phyloP scores from a whole-genome alignment of 2,113 vertebrate genomes.

The Embiotoca jacksoni region DNA sequence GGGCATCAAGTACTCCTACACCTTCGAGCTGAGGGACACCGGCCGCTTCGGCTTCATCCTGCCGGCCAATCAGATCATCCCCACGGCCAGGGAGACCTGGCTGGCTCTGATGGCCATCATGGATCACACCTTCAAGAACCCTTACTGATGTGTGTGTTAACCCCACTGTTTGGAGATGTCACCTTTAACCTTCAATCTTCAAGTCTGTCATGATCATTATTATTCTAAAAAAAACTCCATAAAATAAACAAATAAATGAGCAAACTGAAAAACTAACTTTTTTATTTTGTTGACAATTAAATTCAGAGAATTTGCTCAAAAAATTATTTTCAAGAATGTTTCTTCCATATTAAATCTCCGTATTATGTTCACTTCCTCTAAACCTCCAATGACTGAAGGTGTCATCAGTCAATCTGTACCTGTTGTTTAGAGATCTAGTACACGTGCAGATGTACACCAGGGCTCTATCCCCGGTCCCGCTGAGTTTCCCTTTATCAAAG shows the following conservation, averaged over 20 bases:
- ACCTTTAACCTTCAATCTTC: neutral
- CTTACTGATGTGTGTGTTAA: slow-evolving; percentile 77
- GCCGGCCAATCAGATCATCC: slow-evolving; percentile 92
- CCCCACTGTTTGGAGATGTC: neutral
- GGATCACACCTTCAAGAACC: slow-evolving; percentile 83
- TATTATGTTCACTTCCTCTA: neutral
- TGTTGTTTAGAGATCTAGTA: neutral
- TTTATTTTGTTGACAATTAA: neutral
- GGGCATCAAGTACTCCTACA: slow-evolving; percentile 95
- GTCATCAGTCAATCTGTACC: neutral
- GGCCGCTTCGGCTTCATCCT: slow-evolving; percentile 92
- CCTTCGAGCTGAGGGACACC: slow-evolving; percentile 94
- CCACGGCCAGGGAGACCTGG: slow-evolving; percentile 93
- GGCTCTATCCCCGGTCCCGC: too few species aligned
- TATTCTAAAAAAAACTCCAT: neutral
- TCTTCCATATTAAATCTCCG: too few species aligned
- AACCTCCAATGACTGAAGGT: too few species aligned
- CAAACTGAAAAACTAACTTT: neutral
- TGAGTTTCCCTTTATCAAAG: too few species aligned
- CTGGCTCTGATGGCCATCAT: slow-evolving; percentile 90
- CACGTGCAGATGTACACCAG: too few species aligned
- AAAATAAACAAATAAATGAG: slow-evolving; percentile 32
- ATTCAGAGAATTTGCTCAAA: too few species aligned
- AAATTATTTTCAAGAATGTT: too few species aligned
- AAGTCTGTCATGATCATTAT: neutral